Percentiles rank a stretch among this genome's conserved stretches.
Conservation (phyloP, 2,888 invertebrate genomes). For the Diarsia rubi region DNA sequence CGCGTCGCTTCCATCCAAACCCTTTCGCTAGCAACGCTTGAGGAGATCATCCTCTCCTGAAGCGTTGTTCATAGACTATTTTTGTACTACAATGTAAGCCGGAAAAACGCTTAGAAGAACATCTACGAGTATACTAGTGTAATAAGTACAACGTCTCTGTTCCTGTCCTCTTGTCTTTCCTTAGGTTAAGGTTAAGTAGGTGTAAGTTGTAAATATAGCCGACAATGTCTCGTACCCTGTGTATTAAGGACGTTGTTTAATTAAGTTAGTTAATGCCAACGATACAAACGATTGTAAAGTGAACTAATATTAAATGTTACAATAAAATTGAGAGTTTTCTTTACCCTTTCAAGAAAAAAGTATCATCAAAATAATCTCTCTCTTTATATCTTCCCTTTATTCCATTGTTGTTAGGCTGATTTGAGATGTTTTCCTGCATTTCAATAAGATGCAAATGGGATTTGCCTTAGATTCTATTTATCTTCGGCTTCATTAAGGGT, state of each 20-base stretch:
- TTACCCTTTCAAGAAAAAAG: not conserved
- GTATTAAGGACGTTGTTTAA: conserved; percentile 52
- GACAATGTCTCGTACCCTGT: conserved; percentile 42
- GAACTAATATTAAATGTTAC: conserved; percentile 40
- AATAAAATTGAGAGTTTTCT: conserved; percentile 15
- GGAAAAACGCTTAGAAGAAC: conserved; percentile 54
- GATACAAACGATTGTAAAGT: conserved; percentile 35
- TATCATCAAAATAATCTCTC: not conserved
- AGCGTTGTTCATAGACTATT: conserved; percentile 58
- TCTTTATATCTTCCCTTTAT: not conserved
- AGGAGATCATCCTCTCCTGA: conserved; percentile 26
- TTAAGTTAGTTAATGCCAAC: conserved; percentile 29
- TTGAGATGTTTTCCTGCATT: not conserved
- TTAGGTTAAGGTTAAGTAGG: conserved; percentile 49
- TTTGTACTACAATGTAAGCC: conserved; percentile 53
- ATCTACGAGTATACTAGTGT: not conserved
- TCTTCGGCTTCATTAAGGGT: not conserved
- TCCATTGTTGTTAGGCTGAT: not conserved
- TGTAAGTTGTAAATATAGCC: conserved; percentile 56
- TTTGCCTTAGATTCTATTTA: not conserved
- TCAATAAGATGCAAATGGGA: not conserved
- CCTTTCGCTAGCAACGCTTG: conserved; percentile 56
- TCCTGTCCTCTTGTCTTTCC: conserved; percentile 61
- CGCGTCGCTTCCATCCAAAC: conserved; percentile 26
- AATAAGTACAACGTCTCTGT: conserved; percentile 38